phyloP scores from a whole-genome alignment of 2,113 vertebrate genomes.

The Smithornis capensis region DNA sequence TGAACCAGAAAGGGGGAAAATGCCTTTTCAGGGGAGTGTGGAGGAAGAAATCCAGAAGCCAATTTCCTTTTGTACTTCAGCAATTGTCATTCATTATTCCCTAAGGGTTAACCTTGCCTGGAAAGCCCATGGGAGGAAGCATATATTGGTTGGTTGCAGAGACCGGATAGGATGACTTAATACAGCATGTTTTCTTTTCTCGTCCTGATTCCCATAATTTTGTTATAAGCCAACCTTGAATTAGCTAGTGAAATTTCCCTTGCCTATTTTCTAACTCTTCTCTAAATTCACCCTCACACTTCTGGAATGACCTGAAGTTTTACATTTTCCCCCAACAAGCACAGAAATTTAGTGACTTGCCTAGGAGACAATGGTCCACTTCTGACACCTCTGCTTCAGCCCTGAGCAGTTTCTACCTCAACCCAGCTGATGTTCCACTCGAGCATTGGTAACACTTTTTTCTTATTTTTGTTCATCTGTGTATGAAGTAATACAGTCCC shows the following conservation, averaged over 20 bases:
- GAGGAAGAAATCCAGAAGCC: background rate
- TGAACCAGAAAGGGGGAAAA: background rate
- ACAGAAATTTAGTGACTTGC: background rate
- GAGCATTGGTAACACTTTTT: background rate
- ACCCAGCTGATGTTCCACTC: background rate
- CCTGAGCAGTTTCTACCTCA: background rate
- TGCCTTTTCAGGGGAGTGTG: background rate
- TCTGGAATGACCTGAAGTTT: background rate
- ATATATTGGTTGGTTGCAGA: background rate
- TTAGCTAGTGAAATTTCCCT: background rate
- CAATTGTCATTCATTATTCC: background rate
- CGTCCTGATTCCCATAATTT: slow-evolving; percentile 18
- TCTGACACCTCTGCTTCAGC: background rate
- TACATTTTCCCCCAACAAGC: background rate
- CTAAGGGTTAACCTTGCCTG: slow-evolving; percentile 14
- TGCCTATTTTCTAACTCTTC: background rate
- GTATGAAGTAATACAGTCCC: slow-evolving; percentile 25
- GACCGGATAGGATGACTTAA: slow-evolving; percentile 34
- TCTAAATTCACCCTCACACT: background rate
- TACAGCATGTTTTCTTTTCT: slow-evolving; percentile 23
- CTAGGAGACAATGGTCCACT: background rate
- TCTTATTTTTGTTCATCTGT: background rate
- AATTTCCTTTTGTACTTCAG: background rate
- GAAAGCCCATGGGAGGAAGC: slow-evolving; percentile 7
- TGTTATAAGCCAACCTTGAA: slow-evolving; percentile 11